Percentiles rank a stretch among this genome's conserved stretches.
Conservation (phyloP, 1,140 invertebrate species). For the Caerostris extrusa region DNA sequence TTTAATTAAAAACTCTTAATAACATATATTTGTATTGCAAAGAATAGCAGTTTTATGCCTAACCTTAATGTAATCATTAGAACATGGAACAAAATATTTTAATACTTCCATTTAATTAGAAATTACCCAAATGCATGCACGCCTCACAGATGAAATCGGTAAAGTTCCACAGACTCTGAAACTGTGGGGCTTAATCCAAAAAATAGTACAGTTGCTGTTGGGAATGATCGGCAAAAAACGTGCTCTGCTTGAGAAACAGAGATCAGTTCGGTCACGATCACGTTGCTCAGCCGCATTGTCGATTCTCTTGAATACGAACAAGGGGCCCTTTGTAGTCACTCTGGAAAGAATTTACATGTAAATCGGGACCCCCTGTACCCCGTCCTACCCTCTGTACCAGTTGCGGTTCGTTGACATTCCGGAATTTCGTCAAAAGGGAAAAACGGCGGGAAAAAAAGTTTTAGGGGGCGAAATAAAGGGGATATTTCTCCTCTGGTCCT, state of each 20-base stretch:
- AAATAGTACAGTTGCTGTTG: background rate
- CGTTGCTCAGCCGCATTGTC: background rate
- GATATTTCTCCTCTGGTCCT: background rate
- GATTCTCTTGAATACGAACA: slow-evolving; percentile 27
- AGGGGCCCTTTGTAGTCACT: slow-evolving; percentile 15
- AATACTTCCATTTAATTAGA: no score
- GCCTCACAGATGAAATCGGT: background rate
- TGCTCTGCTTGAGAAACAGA: slow-evolving; percentile 2
- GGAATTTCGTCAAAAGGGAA: slow-evolving; percentile 16
- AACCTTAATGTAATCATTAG: no score
- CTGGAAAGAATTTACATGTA: slow-evolving; percentile 36
- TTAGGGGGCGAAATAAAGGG: background rate
- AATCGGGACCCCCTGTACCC: background rate
- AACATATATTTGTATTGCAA: no score
- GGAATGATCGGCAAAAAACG: background rate
- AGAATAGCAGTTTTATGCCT: no score
- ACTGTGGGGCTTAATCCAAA: slow-evolving; percentile 3
- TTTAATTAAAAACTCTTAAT: no score
- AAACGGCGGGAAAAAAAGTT: background rate
- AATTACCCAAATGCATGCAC: background rate
- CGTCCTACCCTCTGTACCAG: background rate
- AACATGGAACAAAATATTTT: no score
- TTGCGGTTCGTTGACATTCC: slow-evolving; percentile 38
- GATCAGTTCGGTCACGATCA: background rate
- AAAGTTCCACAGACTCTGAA: background rate